A percentile compares a stretch with the other conserved stretches of the same genome.
Evolutionary conservation across 1,140 invertebrate genomes (phyloP).

Genomic region (Neodiprion pinetum): DNA sequence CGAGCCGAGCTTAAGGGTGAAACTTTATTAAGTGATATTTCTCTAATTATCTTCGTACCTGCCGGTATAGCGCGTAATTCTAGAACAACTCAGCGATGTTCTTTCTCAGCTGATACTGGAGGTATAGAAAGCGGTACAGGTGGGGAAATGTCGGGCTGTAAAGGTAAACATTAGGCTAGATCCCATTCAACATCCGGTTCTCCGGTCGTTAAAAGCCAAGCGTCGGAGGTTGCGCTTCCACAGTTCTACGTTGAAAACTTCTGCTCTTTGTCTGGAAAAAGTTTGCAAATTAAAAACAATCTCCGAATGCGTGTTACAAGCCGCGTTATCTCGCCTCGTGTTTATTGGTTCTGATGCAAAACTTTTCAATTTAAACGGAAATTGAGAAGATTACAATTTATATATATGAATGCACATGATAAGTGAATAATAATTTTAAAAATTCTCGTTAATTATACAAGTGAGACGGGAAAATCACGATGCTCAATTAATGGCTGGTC

Average conservation of each 20-base stretch:
- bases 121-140: not conserved
- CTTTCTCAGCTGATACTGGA: too few relatives aligned
- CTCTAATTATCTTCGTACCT: constrained; percentile 55
- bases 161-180: not conserved
- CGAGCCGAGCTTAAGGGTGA: constrained; percentile 36
- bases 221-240: not conserved
- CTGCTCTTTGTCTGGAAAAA: not conserved
- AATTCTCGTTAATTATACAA: too few relatives aligned
- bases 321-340: not conserved
- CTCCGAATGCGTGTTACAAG: not conserved
- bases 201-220: not conserved
- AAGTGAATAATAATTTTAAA: too few relatives aligned
- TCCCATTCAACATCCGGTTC: not conserved
- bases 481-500: too few relatives aligned
- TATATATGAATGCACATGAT: too few relatives aligned
- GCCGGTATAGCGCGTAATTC: not conserved
- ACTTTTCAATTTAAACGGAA: too few relatives aligned
- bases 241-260: not conserved
- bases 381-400: too few relatives aligned
- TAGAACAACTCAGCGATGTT: not conserved
- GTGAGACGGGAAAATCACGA: too few relatives aligned
- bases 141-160: not conserved
- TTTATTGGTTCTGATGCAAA: not conserved
- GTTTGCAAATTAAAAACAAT: not conserved
- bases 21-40: constrained; percentile 60